Conservation (phyloP, 2,888 invertebrate species). For the Oeneis ivallda region DNA sequence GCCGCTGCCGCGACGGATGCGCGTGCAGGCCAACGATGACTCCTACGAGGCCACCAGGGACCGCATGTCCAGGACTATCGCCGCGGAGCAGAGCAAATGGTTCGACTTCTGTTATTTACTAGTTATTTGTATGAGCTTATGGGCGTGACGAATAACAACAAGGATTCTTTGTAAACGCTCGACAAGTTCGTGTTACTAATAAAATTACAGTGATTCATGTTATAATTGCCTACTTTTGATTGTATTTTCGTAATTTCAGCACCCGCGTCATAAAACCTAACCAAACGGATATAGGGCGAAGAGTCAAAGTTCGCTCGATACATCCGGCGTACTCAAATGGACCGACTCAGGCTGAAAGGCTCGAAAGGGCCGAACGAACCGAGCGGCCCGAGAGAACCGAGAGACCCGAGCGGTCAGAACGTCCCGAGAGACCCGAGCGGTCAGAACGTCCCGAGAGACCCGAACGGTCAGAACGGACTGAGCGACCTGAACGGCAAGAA, state of each 20-base stretch:
- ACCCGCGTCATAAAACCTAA: constrained; percentile 96
- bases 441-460: constrained; percentile 50
- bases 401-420: constrained; percentile 49
- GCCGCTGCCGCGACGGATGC: constrained; percentile 92
- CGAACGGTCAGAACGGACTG: constrained; percentile 44
- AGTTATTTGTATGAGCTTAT: not conserved
- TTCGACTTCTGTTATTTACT: constrained; percentile 51
- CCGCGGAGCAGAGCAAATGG: constrained; percentile 97
- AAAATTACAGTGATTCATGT: constrained; percentile 1
- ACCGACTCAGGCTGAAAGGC: constrained; percentile 54
- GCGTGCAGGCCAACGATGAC: constrained; percentile 97
- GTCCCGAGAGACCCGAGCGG: constrained; percentile 57
- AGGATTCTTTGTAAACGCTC: not conserved
- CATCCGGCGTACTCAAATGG: constrained; percentile 67
- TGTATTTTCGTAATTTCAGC: constrained; percentile 76
- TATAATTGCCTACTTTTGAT: not conserved
- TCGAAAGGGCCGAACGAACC: constrained; percentile 52
- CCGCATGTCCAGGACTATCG: constrained; percentile 95
- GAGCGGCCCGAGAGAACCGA: constrained; percentile 58
- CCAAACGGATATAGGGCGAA: constrained; percentile 93
- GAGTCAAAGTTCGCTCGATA: constrained; percentile 87
- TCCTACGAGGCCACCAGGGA: constrained; percentile 95
- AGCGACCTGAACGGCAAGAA: constrained; percentile 56
- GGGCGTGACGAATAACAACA: not conserved
- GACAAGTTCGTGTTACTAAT: constrained; percentile 12